Percentiles rank a stretch among this genome's conserved stretches.
These are phyloP conservation scores for Ahaetulla prasina DNA, from an alignment of 2,113 vertebrate species.

Conservation along the genomic window DNA sequence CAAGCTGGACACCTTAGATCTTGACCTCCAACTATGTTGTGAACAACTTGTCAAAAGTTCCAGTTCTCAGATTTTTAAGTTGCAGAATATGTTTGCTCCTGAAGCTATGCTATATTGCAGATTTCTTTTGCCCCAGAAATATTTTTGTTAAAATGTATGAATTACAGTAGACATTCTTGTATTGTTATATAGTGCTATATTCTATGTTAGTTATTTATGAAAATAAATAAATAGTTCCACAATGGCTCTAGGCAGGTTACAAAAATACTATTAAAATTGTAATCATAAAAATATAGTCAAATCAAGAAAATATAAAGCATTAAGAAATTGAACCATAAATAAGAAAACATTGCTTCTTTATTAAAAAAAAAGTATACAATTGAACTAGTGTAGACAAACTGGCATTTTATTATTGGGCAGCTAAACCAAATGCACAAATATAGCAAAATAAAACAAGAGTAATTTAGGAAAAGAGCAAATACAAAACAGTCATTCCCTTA, in stretches of 20 bases:
- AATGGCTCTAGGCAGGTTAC: not conserved
- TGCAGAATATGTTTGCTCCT: not conserved
- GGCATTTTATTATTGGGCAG: not conserved
- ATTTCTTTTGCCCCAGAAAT: not conserved
- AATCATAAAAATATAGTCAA: not conserved
- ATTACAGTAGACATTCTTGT: not conserved
- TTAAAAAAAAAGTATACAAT: not conserved
- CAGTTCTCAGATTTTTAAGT: not conserved
- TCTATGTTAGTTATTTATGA: not conserved
- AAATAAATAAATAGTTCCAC: not conserved
- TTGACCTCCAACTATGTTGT: slow-evolving; percentile 7
- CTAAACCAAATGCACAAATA: not conserved
- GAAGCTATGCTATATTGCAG: not conserved
- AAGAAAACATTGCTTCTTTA: not conserved
- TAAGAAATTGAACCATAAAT: not conserved
- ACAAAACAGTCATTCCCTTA: not conserved
- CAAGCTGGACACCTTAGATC: not conserved
- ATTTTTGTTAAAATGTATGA: not conserved
- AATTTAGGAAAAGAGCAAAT: not conserved
- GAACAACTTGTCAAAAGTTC: not conserved
- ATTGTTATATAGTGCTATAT: not conserved
- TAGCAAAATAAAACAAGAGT: not conserved
- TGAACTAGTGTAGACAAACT: not conserved
- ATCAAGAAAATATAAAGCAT: not conserved
- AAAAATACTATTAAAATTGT: not conserved